phyloP scores from a whole-genome alignment of 1,140 invertebrate genomes.

The Hycleus cichorii region DNA sequence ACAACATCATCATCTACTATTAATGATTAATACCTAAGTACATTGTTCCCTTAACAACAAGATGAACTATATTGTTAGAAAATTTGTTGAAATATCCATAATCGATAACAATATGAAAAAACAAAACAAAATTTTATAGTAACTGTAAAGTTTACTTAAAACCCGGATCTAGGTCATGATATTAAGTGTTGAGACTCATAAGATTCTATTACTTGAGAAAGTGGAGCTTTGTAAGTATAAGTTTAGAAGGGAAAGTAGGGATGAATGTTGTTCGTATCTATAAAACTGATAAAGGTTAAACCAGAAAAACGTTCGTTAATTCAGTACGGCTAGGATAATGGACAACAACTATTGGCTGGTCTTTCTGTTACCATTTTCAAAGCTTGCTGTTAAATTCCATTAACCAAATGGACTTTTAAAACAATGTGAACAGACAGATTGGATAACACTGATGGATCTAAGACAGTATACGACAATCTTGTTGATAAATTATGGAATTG shows the following conservation, averaged over 20 bases:
- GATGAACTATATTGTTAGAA: background rate
- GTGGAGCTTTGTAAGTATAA: background rate
- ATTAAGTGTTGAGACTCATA: background rate
- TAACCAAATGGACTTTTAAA: conserved; percentile 32
- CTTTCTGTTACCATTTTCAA: background rate
- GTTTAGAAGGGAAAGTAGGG: background rate
- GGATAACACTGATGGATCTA: too few relatives aligned
- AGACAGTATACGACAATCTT: too few relatives aligned
- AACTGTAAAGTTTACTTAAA: too few relatives aligned
- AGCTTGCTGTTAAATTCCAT: conserved; percentile 22
- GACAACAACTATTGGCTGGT: conserved; percentile 14
- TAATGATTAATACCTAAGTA: background rate
- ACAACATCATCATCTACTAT: background rate
- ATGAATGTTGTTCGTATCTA: background rate
- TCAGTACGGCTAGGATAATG: conserved; percentile 27
- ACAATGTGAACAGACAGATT: conserved; percentile 1
- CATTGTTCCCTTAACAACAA: background rate
- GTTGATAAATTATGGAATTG: too few relatives aligned
- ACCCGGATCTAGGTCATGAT: background rate
- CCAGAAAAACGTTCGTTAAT: conserved; percentile 39
- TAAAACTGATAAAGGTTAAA: conserved; percentile 17
- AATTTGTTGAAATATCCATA: too few relatives aligned
- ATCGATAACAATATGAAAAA: too few relatives aligned
- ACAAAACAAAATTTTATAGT: too few relatives aligned
- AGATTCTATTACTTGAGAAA: background rate